Evolutionary conservation across 1,140 invertebrate species (phyloP).

Genomic region (Calephelis virginiensis): DNA sequence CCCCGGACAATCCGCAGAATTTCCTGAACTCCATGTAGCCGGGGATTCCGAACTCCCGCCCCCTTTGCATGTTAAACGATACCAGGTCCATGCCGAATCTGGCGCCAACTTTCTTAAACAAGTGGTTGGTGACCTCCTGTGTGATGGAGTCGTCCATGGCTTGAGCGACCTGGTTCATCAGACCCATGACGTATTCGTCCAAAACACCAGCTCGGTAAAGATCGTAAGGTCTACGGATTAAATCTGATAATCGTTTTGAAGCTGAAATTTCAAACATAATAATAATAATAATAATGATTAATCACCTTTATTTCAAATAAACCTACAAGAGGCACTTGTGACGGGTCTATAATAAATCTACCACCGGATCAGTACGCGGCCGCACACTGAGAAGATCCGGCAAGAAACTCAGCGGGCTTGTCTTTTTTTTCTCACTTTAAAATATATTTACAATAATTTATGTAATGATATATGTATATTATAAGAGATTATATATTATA

Average conservation of each 20-base stretch:
- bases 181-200: conserved; percentile 94
- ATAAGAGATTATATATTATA: no score
- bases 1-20: conserved; percentile 91
- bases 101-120: conserved; percentile 93
- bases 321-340: no score
- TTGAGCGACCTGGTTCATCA: conserved; percentile 96
- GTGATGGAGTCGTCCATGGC: conserved; percentile 97
- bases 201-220: conserved; percentile 93
- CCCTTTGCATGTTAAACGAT: conserved; percentile 96
- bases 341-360: no score
- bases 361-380: no score
- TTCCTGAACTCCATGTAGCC: conserved; percentile 96
- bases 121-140: conserved; percentile 94
- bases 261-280: conserved; percentile 77
- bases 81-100: conserved; percentile 94
- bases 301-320: no score
- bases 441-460: no score
- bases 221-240: conserved; percentile 93
- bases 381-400: no score
- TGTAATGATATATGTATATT: no score
- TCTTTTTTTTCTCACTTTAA: no score
- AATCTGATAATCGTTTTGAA: conserved; percentile 92
- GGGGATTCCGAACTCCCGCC: conserved; percentile 93
- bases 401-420: no score
- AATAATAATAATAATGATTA: no score